Evolutionary conservation across 2,888 invertebrate species (phyloP), one percentile per base, ranked within the genome.

Genomic region (Cabera pusaria): DNA sequence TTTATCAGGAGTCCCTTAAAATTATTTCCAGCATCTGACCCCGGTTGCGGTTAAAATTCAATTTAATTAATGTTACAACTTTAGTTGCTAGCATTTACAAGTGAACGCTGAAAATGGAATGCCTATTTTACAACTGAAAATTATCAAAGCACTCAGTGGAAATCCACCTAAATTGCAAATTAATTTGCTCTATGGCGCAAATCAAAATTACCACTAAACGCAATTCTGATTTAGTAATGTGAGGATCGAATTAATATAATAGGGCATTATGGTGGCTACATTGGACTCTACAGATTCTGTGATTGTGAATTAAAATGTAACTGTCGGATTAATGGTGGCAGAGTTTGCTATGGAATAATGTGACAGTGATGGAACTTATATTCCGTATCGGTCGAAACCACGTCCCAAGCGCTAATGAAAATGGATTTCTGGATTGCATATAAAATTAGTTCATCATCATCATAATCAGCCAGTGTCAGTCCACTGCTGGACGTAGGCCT

Each of bases 201-300:
- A 49, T 52, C 49, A 49, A 50, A 53, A 50, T 46, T 42, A 44
- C 52, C 48, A 46, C 45, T 48, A 46, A 50, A 42, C 48, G 41
- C 48, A 40, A 50, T 48, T 48, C 45, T 50, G 44, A 53, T 52
- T 49, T 39, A 41, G 43, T 45, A 39, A 42, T 47, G 44, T 47
- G 27, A 28, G 27, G 24, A 34, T 44, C 38, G 23, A 31, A 49
- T 49, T 45, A 49, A 39, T 44, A 33, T 44, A 48, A 47, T 37
- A 31, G 31, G 32, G 20, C 14, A 24, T 45, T 34, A 38, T 39
- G 31, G 34, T 26, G 45, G 20, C 29, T 45, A 25, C 22, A 14
- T 2, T 33, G 23, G 11, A 14, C 14, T 24, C 8, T 9, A 20
- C 33, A 36, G 25, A 42, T 46, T 44, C 51, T 46, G 27, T 44